Base-by-base conservation (phyloP, 1,140 invertebrate species). In the Babylonia areolata region DNA sequence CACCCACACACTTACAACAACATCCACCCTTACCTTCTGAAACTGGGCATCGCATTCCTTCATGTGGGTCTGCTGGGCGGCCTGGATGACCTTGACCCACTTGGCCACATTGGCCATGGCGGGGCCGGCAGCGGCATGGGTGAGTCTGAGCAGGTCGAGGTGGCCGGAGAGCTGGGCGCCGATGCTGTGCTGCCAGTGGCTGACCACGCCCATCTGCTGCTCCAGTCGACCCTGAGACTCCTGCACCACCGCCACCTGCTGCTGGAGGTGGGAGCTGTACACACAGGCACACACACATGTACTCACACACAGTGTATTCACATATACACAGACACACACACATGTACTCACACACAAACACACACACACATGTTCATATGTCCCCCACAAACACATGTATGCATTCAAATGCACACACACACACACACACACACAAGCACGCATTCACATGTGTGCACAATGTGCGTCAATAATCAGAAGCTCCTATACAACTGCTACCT, bases 51-150 rank as follows among this genome's bases (percentile, higher is more conserved):
- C 64, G 28, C 64, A 73, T 6, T 84, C 82, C 37, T 84, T 69
- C 28, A 31, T 71, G 31, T 69, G 37, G 23, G 82, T 84, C 69
- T 84, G 82, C 37, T 84, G 64, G 6, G 64, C 40, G 33, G 82
- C 82, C 64, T 84, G 82, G 33, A 84, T 73, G 37, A 84, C 82
- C 39, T 73, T 84, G 39, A 84, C 9, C 82, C 82, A 84, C 17
- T 69, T 84, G 35, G 54, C 40, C 35, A 84, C 82, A 20, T 84
- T 20, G 35, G 37, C 39, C 15, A 40, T 40, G 28, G 58, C 12
- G 5, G 58, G 58, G 64, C 82, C 69, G 23, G 23, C n/a, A 20
- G 69, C 15, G 28, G 40, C 17, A 20, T 69, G 37, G n/a, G 82
- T 40, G 17, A 84, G 69, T 2, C 75, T 33, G 35, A 84, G 58